Evolutionary conservation across 2,113 vertebrate genomes (phyloP).

Genomic region (Apteryx mantelli): DNA sequence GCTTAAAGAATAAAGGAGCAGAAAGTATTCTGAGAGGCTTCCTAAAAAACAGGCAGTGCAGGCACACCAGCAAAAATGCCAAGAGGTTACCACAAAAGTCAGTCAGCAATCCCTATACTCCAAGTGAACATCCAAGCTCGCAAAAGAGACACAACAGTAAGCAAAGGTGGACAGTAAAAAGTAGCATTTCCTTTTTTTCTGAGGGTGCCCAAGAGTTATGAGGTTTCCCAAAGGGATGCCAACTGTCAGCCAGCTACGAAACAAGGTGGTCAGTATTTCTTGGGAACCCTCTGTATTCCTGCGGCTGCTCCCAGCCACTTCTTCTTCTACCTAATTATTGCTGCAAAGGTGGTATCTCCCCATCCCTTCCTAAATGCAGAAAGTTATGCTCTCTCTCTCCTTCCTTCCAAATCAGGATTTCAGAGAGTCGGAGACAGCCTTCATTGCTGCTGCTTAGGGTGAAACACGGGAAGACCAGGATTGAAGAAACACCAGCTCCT

Average conservation of each 20-base stretch:
- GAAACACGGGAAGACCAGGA: not conserved
- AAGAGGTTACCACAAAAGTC: not conserved
- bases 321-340: not conserved
- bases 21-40: not conserved
- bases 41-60: not conserved
- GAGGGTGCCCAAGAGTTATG: not conserved
- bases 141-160: not conserved
- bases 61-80: not conserved
- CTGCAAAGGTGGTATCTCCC: not conserved
- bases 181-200: not conserved
- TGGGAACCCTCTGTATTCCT: fast-evolving
- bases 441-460: not conserved
- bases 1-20: not conserved
- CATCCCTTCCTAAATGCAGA: not conserved
- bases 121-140: not conserved
- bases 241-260: not conserved
- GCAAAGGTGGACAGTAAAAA: not conserved
- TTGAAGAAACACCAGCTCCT: fast-evolving
- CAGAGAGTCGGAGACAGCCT: not conserved
- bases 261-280: not conserved
- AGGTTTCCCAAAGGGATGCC: not conserved
- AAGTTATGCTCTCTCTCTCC: not conserved
- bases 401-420: not conserved
- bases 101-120: not conserved
- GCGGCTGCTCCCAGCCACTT: not conserved